These are phyloP conservation scores for Gadopsis bispinosus DNA, from an alignment of 2,797 vertebrate genomes.

Conservation along the genomic window DNA sequence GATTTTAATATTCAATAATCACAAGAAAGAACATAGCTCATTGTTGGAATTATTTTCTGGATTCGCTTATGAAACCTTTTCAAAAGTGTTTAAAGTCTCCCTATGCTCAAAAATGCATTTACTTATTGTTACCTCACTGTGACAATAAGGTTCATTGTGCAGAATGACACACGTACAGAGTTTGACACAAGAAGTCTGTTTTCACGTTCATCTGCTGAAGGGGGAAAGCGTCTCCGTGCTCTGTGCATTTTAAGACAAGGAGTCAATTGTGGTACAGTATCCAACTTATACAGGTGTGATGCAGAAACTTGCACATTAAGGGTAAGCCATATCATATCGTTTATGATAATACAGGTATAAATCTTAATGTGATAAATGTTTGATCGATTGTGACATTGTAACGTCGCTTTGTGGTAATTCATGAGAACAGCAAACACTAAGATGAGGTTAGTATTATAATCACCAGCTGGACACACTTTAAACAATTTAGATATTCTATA, in stretches of 20 bases:
- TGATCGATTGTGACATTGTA: background rate
- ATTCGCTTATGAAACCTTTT: constrained; percentile 29
- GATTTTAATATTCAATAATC: constrained; percentile 34
- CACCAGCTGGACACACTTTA: background rate
- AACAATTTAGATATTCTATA: background rate
- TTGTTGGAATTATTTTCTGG: constrained; percentile 17
- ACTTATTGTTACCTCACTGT: no score
- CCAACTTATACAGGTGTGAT: background rate
- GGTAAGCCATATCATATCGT: background rate
- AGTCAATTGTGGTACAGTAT: background rate
- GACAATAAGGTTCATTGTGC: no score
- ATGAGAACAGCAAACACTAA: background rate
- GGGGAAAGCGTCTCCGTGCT: background rate
- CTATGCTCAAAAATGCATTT: no score
- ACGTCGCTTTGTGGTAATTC: background rate
- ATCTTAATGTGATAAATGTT: no score
- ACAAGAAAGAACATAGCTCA: constrained; percentile 8
- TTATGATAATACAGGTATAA: no score
- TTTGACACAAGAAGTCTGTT: no score
- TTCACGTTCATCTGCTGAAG: no score
- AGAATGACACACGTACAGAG: no score
- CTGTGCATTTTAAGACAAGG: no score
- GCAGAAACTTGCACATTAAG: background rate
- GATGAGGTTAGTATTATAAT: background rate
- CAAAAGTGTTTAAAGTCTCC: background rate